phyloP scores from a whole-genome alignment of 2,888 invertebrate species.

The Megalurothrips usitatus region DNA sequence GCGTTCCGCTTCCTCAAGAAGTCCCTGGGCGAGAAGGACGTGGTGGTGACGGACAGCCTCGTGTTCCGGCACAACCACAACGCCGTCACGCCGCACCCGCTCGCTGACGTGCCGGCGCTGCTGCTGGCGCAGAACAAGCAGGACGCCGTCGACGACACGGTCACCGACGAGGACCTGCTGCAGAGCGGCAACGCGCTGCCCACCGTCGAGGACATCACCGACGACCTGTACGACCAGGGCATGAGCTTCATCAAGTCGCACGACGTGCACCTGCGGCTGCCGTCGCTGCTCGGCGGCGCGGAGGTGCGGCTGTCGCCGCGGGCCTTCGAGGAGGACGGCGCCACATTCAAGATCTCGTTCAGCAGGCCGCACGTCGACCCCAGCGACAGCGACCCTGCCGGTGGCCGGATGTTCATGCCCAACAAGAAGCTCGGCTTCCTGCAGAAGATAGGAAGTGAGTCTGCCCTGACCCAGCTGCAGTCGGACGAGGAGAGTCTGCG shows the following conservation, averaged over 20 bases:
- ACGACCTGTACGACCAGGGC: conserved; percentile 64
- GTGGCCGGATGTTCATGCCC: neutral
- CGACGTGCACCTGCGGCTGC: conserved; percentile 66
- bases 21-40: conserved; percentile 11
- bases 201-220: conserved; percentile 72
- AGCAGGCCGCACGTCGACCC: conserved; percentile 59
- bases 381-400: neutral
- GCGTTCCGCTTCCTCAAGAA: conserved; percentile 20
- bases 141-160: conserved; percentile 39
- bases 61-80: conserved; percentile 18
- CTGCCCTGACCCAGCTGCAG: too few species aligned
- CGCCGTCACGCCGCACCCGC: conserved; percentile 14
- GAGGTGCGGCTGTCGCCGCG: conserved; percentile 68
- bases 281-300: conserved; percentile 70
- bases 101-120: neutral
- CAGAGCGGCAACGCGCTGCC: conserved; percentile 39
- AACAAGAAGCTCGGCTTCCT: neutral
- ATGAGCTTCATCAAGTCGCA: conserved; percentile 72
- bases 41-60: conserved; percentile 15
- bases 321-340: conserved; percentile 65
- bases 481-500: too few species aligned
- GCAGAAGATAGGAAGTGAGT: neutral
- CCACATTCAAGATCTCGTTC: conserved; percentile 63
- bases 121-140: conserved; percentile 10
- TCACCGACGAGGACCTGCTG: conserved; percentile 35